Percentiles rank a stretch among this genome's conserved stretches.
Conservation (phyloP, 1,140 invertebrate species). For the Drosophila kanapiae region DNA sequence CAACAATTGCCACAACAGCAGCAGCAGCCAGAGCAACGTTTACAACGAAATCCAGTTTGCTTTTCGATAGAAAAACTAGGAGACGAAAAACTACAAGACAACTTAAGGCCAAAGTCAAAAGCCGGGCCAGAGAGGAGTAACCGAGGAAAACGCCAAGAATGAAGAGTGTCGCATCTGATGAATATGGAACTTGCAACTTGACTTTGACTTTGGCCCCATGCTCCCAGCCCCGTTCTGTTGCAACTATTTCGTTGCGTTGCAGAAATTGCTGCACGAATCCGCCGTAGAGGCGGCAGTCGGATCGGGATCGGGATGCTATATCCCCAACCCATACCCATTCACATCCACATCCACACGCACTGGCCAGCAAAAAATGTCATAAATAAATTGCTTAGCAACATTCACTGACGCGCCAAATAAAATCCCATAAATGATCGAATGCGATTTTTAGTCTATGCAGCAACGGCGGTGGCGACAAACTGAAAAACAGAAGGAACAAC, state of each 20-base stretch:
- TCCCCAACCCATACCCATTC: slow-evolving; percentile 7
- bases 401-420: slow-evolving; percentile 85
- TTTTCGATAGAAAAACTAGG: slow-evolving; percentile 75
- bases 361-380: slow-evolving; percentile 81
- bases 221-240: slow-evolving; percentile 37
- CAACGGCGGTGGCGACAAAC: slow-evolving; percentile 55
- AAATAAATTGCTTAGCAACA: slow-evolving; percentile 85
- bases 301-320: slow-evolving; percentile 15
- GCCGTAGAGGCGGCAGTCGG: slow-evolving; percentile 33
- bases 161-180: slow-evolving; percentile 82
- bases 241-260: slow-evolving; percentile 76
- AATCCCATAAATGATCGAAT: slow-evolving; percentile 85
- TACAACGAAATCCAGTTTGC: slow-evolving; percentile 80
- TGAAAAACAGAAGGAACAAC: slow-evolving; percentile 54
- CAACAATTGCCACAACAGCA: slow-evolving; percentile 30
- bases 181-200: slow-evolving; percentile 77
- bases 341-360: slow-evolving; percentile 5
- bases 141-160: slow-evolving; percentile 63
- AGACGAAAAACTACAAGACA: slow-evolving; percentile 79
- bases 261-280: slow-evolving; percentile 79
- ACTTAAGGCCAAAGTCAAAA: slow-evolving; percentile 49
- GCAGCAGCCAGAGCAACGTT: slow-evolving; percentile 25
- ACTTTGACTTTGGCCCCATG: slow-evolving; percentile 35
- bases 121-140: slow-evolving; percentile 55
- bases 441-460: slow-evolving; percentile 83